Base-by-base conservation (phyloP, 2,113 vertebrate species). In the Alaudala cheleensis region DNA sequence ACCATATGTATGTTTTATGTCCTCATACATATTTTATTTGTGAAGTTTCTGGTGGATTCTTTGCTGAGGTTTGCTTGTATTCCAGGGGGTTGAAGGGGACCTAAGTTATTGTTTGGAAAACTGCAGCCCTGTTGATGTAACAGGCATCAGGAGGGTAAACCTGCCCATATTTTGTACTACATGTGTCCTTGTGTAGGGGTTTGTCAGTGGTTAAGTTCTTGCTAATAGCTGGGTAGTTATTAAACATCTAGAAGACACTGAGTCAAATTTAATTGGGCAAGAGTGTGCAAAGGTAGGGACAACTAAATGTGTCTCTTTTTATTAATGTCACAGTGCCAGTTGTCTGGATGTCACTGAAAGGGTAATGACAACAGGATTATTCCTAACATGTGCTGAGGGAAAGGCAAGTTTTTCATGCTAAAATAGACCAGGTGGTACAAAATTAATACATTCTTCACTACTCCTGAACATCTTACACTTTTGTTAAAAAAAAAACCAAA, bases 181-280 rank as follows among this genome's bases (percentile, higher is more conserved):
- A 16, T 14, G 23, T 79, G 49, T 28, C 66, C 25, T 53, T 93
- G 66, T 73, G 62, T 19, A 61, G 14, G 34, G 42, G 26, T 77
- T 86, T 82, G 33, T 77, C 85, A 83, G 79, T 54, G 45, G 79
- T 77, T 90, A 88, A 77, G 33, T 37, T 85, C 50, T 77, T 90
- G 12, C 58, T 90, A 90, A 86, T 77, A 70, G 23, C 39, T 88
- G 47, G 29, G 33, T 92, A 90, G 53, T 86, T 94, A 92, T 57
- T 88, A 88, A 95, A 96, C 88, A 65, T 81, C 88, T 73, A 42
- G 67, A 54, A 92, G 71, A 54, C 71, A 83, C 26, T 62, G 82
- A 90, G 88, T 90, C 85, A 93, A 94, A 96, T 95, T 73, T 92
- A 96, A 77, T 92, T 90, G 95, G 85, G 91, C 90, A 83, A 80